Percentiles rank a stretch among this genome's conserved stretches.
Conservation (phyloP, 2,797 vertebrate genomes). For the Sebastes diploproa region DNA sequence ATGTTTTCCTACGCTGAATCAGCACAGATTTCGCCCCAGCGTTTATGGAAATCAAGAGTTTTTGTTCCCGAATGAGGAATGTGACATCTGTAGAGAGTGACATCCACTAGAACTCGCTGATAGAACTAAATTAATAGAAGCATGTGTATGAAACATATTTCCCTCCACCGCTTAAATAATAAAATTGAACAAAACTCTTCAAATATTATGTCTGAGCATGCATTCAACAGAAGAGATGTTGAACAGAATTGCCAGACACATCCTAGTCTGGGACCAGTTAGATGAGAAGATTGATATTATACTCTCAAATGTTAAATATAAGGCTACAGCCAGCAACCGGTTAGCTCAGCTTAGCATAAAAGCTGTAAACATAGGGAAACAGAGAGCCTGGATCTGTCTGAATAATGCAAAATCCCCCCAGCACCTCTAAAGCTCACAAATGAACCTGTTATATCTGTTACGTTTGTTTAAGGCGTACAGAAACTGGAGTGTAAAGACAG, state of each 20-base stretch:
- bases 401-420: no score
- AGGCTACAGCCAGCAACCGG: neutral
- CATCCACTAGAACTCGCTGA: conserved; percentile 7
- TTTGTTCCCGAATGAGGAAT: conserved; percentile 26
- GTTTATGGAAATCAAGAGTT: conserved; percentile 47
- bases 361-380: neutral
- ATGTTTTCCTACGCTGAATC: conserved; percentile 68
- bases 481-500: no score
- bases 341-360: neutral
- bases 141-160: neutral
- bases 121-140: conserved; percentile 25
- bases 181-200: neutral
- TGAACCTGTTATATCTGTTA: neutral
- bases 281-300: neutral
- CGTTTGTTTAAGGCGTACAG: no score
- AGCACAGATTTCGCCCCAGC: conserved; percentile 27
- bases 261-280: neutral
- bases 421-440: neutral
- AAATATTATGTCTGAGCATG: neutral
- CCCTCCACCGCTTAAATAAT: neutral
- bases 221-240: neutral
- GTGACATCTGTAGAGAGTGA: conserved; percentile 31
- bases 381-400: neutral
- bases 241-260: conserved; percentile 5
- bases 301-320: neutral